Conservation (phyloP, 2,888 invertebrate species). For the Keiferia lycopersicella region DNA sequence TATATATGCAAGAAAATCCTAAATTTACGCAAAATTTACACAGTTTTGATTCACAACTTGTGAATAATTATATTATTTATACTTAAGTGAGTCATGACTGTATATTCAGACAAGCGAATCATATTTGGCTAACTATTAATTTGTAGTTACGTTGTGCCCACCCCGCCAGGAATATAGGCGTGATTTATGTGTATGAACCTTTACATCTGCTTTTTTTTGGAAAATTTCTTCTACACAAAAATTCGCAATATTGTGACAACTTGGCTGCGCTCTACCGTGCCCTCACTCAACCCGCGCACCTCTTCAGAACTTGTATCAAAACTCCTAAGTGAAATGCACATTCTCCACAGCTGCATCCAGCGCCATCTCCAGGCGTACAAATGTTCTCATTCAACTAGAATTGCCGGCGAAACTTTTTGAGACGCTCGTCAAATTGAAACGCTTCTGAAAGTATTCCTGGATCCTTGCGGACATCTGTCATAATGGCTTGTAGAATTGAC, state of each 20-base stretch:
- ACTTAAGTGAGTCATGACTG: too few relatives aligned
- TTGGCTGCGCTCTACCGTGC: background rate
- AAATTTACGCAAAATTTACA: too few relatives aligned
- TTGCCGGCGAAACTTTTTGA: background rate
- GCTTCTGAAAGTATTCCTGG: background rate
- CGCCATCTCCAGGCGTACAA: background rate
- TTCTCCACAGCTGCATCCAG: constrained; percentile 3
- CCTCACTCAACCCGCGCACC: background rate
- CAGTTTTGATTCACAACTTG: too few relatives aligned
- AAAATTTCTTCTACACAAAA: too few relatives aligned
- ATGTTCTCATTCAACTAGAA: constrained; percentile 6
- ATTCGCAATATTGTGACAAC: background rate
- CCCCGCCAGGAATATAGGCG: too few relatives aligned
- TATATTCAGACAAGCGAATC: too few relatives aligned
- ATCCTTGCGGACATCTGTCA: constrained; percentile 2
- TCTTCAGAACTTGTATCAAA: background rate
- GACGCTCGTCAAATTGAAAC: background rate
- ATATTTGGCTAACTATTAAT: too few relatives aligned
- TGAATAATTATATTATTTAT: too few relatives aligned
- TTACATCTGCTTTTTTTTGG: too few relatives aligned
- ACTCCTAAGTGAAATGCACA: constrained; percentile 11
- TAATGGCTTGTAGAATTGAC: background rate
- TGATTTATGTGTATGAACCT: too few relatives aligned
- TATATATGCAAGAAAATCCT: too few relatives aligned
- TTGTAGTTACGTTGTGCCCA: too few relatives aligned